Conservation (phyloP, 1,140 invertebrate genomes). For the Drosophila pectinifera region DNA sequence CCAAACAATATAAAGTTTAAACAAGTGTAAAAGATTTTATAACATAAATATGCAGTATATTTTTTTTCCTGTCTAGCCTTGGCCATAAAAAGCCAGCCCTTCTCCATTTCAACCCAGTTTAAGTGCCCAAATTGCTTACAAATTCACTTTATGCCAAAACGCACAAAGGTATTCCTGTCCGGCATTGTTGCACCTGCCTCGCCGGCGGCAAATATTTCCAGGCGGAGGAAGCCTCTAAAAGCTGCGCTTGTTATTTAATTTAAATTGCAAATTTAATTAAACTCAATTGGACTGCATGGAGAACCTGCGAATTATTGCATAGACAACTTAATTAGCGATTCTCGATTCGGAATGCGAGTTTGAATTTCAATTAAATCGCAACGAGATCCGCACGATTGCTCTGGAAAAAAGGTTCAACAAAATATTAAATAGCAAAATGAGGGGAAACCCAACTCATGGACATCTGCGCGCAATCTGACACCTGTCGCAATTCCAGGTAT, state of each 20-base stretch:
- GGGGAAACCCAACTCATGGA: conserved; percentile 60
- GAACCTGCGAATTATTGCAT: conserved; percentile 48
- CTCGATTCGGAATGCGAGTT: conserved; percentile 45
- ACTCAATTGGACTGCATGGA: conserved; percentile 37
- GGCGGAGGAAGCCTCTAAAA: not conserved
- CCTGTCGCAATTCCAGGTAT: conserved; percentile 58
- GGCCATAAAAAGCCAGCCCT: conserved; percentile 30
- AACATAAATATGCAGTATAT: not conserved
- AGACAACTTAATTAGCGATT: conserved; percentile 69
- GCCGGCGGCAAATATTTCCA: conserved; percentile 18
- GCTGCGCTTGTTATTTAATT: conserved; percentile 34
- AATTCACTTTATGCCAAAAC: conserved; percentile 61
- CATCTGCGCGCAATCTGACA: conserved; percentile 63
- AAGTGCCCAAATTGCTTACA: conserved; percentile 66
- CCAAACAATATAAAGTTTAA: not conserved
- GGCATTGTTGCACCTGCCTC: conserved; percentile 35
- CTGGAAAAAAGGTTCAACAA: not conserved
- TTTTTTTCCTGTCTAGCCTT: not conserved
- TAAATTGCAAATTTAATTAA: conserved; percentile 58
- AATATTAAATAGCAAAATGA: conserved; percentile 4
- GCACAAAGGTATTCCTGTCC: conserved; percentile 44
- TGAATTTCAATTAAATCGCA: conserved; percentile 68
- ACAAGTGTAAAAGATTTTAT: too few species aligned
- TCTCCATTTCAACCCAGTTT: conserved; percentile 7
- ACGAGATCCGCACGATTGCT: conserved; percentile 40